A percentile compares a stretch with the other conserved stretches of the same genome.
Evolutionary conservation across 2,113 vertebrate species (phyloP).

Genomic region (Oncorhynchus nerka): DNA sequence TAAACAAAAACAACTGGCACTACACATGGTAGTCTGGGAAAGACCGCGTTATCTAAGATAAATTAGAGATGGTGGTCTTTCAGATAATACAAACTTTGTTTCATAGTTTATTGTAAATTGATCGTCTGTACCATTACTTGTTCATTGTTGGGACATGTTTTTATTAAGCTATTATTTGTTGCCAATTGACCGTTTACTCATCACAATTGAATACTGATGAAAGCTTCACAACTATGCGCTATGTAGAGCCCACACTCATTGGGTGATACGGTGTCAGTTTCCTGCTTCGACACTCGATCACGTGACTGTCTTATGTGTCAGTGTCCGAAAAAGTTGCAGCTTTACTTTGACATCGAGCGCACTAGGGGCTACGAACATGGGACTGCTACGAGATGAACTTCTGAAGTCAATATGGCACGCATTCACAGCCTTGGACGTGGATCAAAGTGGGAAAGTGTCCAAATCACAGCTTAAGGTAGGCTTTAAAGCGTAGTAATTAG

Average conservation of each 20-base stretch:
- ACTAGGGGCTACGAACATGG: slow-evolving; percentile 55
- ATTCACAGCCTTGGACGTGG: slow-evolving; percentile 90
- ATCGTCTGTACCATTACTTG: too few relatives aligned
- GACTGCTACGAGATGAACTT: slow-evolving; percentile 83
- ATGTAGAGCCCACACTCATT: not conserved
- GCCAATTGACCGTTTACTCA: not conserved
- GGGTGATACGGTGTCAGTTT: not conserved
- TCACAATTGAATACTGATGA: not conserved
- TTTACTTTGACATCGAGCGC: not conserved
- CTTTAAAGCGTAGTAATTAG: slow-evolving; percentile 2
- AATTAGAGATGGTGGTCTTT: too few relatives aligned
- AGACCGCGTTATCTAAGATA: too few relatives aligned
- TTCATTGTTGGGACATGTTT: too few relatives aligned
- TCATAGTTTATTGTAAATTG: too few relatives aligned
- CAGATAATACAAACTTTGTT: too few relatives aligned
- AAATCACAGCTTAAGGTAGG: slow-evolving; percentile 94
- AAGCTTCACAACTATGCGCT: not conserved
- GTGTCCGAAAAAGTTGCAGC: not conserved
- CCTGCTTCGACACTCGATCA: slow-evolving; percentile 1
- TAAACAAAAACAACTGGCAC: too few relatives aligned
- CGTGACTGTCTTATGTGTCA: not conserved
- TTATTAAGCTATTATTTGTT: not conserved
- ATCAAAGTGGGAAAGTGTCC: slow-evolving; percentile 91
- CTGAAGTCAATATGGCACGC: slow-evolving; percentile 94
- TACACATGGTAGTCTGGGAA: too few relatives aligned